These are phyloP conservation scores for Lampris megalopsis DNA, from an alignment of 2,113 vertebrate species.

Conservation along the genomic window DNA sequence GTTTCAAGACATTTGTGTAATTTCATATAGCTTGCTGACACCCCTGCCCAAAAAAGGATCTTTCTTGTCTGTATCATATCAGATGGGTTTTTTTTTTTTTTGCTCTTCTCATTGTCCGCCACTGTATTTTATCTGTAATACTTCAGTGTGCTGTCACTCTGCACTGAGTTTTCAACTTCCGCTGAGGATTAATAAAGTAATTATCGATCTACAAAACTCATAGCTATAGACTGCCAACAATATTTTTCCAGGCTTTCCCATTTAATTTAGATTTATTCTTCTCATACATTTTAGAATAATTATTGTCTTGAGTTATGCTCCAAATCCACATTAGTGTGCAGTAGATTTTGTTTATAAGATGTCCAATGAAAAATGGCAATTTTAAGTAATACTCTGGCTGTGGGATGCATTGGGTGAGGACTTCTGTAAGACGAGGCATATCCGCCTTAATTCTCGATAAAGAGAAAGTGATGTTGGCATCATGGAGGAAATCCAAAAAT, in stretches of 20 bases:
- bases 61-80: constrained; percentile 9
- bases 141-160: not conserved
- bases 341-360: not conserved
- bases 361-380: no score
- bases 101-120: constrained; percentile 1
- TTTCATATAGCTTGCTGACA: not conserved
- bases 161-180: not conserved
- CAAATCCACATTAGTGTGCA: not conserved
- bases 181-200: constrained; percentile 37
- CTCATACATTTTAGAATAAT: not conserved
- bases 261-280: not conserved
- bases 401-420: no score
- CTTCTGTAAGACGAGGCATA: no score
- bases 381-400: no score
- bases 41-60: not conserved
- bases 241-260: not conserved
- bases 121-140: not conserved
- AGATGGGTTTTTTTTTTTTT: not conserved
- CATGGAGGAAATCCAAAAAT: no score
- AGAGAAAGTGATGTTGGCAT: no score
- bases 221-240: not conserved
- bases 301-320: not conserved
- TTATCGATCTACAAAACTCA: constrained; percentile 36
- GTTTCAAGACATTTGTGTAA: no score
- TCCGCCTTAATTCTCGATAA: no score